Percentiles rank a stretch among this genome's conserved stretches.
phyloP scores from a whole-genome alignment of 2,797 vertebrate species.

The Miopithecus talapoin region DNA sequence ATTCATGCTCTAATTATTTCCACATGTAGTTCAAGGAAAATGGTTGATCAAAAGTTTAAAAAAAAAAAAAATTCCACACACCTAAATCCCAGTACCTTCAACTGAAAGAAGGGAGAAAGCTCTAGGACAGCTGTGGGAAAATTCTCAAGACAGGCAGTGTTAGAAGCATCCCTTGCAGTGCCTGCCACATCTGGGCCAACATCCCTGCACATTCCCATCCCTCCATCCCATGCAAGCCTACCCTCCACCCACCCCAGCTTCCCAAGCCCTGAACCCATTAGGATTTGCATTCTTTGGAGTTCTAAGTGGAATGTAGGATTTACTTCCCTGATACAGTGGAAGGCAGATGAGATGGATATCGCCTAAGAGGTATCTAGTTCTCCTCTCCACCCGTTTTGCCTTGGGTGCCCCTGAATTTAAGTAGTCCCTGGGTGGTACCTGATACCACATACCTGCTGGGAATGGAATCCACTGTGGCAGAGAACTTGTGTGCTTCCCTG shows the following conservation, averaged over 20 bases:
- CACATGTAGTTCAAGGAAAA: slow-evolving; percentile 75
- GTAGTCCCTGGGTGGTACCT: neutral
- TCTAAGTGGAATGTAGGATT: slow-evolving; percentile 24
- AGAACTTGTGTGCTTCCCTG: neutral
- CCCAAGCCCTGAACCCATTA: slow-evolving; percentile 7
- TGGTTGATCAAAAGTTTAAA: slow-evolving; percentile 41
- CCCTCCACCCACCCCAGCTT: neutral
- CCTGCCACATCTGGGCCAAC: neutral
- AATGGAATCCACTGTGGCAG: neutral
- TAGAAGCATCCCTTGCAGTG: neutral
- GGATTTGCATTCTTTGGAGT: slow-evolving; percentile 35
- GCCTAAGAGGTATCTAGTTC: neutral
- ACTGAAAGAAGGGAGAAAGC: neutral
- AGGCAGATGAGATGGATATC: neutral
- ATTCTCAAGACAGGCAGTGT: neutral
- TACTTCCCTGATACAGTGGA: neutral
- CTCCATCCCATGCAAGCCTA: neutral
- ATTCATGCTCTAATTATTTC: slow-evolving; percentile 78
- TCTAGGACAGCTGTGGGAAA: neutral
- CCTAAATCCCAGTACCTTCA: slow-evolving; percentile 45
- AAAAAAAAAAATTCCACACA: neutral
- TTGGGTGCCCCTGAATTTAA: neutral
- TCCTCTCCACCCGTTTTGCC: neutral
- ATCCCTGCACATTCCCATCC: neutral
- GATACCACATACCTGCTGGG: neutral